These are phyloP conservation scores for Holcopasites calliopsidis DNA, from an alignment of 1,140 invertebrate species.

Conservation along the genomic window DNA sequence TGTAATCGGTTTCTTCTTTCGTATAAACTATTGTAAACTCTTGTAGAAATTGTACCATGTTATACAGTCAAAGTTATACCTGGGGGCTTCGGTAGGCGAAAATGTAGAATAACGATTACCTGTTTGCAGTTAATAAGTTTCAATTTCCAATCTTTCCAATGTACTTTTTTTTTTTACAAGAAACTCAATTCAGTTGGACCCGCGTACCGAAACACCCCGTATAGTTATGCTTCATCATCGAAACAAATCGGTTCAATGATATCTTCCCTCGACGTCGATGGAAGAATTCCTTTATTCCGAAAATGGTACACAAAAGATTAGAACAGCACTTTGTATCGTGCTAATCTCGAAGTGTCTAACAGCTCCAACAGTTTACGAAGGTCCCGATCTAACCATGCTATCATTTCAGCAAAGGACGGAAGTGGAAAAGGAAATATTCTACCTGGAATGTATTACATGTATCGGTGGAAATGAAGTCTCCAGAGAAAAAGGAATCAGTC, in stretches of 20 bases:
- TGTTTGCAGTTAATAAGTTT: too few relatives aligned
- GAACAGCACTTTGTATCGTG: conserved; percentile 26
- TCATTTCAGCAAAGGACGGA: conserved; percentile 62
- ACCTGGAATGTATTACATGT: conserved; percentile 59
- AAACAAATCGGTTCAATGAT: conserved; percentile 47
- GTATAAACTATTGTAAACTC: conserved; percentile 31
- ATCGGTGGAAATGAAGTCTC: conserved; percentile 41
- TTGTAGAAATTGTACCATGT: conserved; percentile 51
- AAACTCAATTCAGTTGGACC: too few relatives aligned
- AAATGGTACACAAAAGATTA: conserved; percentile 36
- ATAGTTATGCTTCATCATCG: conserved; percentile 44
- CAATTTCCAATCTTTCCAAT: too few relatives aligned
- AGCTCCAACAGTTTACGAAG: conserved; percentile 43
- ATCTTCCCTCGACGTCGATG: conserved; percentile 32
- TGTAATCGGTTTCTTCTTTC: conserved; percentile 35
- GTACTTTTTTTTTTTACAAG: too few relatives aligned
- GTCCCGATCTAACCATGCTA: conserved; percentile 56
- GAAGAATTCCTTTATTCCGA: conserved; percentile 38
- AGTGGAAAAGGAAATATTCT: conserved; percentile 55
- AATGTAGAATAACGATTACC: too few relatives aligned
- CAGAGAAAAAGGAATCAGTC: conserved; percentile 48
- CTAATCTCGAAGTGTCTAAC: conserved; percentile 38
- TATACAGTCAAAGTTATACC: conserved; percentile 40
- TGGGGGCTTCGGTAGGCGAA: too few relatives aligned
- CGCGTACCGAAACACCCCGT: too few relatives aligned